Conservation (phyloP, 2,797 vertebrate species). For the Phataginus tricuspis region DNA sequence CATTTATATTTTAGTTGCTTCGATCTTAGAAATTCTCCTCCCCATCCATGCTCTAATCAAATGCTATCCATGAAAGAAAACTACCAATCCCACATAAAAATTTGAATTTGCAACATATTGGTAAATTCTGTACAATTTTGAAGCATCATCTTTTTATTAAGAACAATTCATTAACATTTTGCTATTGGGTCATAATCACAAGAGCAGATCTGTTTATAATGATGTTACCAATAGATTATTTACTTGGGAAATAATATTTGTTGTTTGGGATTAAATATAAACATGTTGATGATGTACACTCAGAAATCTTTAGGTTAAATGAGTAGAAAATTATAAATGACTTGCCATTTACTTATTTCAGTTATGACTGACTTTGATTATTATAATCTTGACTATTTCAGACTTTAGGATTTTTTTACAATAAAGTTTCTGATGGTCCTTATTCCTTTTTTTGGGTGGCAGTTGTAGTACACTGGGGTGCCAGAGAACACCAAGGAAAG, state of each 20-base stretch:
- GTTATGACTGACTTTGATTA: not conserved
- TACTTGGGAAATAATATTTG: not conserved
- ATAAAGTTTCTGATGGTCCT: not conserved
- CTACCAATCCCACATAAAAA: not conserved
- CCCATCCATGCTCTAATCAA: not conserved
- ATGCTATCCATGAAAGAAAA: not conserved
- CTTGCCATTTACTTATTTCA: slow-evolving; percentile 20
- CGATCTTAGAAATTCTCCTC: not conserved
- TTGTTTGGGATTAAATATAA: not conserved
- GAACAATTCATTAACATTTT: not conserved
- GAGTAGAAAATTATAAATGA: not conserved
- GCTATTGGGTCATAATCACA: not conserved
- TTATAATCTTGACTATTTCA: no score
- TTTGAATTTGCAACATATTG: not conserved
- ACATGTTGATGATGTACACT: not conserved
- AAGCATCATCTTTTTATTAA: not conserved
- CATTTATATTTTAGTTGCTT: not conserved
- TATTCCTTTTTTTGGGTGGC: not conserved
- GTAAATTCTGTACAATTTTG: not conserved
- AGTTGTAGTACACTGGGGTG: not conserved
- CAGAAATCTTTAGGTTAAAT: not conserved
- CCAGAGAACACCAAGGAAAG: not conserved
- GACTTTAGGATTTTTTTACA: slow-evolving; percentile 44
- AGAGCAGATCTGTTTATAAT: not conserved
- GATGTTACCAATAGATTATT: not conserved